Percentiles rank a stretch among this genome's conserved stretches.
These are phyloP conservation scores for Mus spretus DNA, from an alignment of 2,797 vertebrate species.

Conservation along the genomic window DNA sequence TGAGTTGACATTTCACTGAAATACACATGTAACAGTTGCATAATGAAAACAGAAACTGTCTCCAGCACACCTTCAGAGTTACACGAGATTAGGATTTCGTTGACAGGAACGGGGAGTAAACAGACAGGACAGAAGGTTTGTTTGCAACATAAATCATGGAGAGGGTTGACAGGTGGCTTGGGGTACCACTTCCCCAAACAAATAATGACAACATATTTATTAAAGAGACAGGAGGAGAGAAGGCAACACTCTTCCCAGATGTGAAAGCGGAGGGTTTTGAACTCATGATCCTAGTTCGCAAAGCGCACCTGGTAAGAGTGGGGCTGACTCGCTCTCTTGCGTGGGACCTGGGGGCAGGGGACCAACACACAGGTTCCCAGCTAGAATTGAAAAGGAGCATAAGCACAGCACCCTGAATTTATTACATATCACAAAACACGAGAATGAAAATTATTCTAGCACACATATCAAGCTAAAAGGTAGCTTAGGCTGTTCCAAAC, in stretches of 20 bases:
- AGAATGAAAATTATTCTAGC: constrained; percentile 75
- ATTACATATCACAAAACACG: constrained; percentile 83
- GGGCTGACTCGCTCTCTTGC: constrained; percentile 18
- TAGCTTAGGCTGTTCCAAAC: constrained; percentile 77
- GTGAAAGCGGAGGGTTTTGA: constrained; percentile 63
- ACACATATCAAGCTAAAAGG: constrained; percentile 77
- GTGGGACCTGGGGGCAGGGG: background rate
- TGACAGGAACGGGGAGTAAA: constrained; percentile 76
- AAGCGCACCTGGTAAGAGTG: constrained; percentile 40
- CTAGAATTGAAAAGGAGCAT: constrained; percentile 69
- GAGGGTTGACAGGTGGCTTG: constrained; percentile 55
- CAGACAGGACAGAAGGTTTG: constrained; percentile 82
- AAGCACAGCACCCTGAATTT: constrained; percentile 84
- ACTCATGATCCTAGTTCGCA: constrained; percentile 24
- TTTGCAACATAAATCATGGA: constrained; percentile 76
- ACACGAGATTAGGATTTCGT: constrained; percentile 76
- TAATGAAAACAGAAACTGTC: constrained; percentile 80
- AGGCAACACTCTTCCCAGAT: constrained; percentile 69
- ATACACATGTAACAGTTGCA: constrained; percentile 82
- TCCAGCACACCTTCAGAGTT: constrained; percentile 82
- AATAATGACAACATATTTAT: constrained; percentile 72
- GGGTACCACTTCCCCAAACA: constrained; percentile 78
- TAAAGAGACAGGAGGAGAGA: constrained; percentile 70
- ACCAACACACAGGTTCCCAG: constrained; percentile 45
- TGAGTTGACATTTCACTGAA: constrained; percentile 84